phyloP scores from a whole-genome alignment of 2,888 invertebrate species.

The Busseola fusca region DNA sequence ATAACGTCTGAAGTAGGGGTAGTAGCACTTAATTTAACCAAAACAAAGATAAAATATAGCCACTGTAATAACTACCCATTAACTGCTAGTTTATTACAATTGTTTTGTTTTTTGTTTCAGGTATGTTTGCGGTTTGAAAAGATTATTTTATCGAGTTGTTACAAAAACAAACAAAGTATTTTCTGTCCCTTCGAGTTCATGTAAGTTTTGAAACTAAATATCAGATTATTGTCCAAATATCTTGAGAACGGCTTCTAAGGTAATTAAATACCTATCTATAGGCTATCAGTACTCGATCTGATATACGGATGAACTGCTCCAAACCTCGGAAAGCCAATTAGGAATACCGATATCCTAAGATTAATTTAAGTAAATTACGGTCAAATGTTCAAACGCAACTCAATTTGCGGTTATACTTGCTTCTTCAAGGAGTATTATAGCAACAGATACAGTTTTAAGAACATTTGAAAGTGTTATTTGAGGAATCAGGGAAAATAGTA shows the following conservation, averaged over 20 bases:
- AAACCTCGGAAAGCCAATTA: conserved; percentile 7
- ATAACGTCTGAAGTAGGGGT: conserved; percentile 39
- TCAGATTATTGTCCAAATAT: background rate
- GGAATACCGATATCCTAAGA: conserved; percentile 2
- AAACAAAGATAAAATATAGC: conserved; percentile 45
- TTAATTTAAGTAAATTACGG: conserved; percentile 2
- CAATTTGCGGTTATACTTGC: background rate
- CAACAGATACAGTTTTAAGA: background rate
- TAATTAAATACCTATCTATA: background rate
- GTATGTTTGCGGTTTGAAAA: conserved; percentile 37
- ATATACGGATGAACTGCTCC: background rate
- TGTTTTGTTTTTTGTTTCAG: conserved; percentile 56
- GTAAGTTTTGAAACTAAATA: conserved; percentile 10
- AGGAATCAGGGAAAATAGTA: background rate
- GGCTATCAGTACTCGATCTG: background rate
- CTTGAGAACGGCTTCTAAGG: background rate
- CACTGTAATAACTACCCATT: conserved; percentile 24
- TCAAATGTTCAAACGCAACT: background rate
- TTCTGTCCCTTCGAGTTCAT: background rate
- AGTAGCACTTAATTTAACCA: conserved; percentile 43
- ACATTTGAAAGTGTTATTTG: background rate
- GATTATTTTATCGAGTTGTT: background rate
- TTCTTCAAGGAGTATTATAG: background rate
- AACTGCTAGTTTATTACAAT: conserved; percentile 43
- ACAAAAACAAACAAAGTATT: background rate